phyloP scores from a whole-genome alignment of 2,113 vertebrate species.

The Forbesichthys papilliferus region DNA sequence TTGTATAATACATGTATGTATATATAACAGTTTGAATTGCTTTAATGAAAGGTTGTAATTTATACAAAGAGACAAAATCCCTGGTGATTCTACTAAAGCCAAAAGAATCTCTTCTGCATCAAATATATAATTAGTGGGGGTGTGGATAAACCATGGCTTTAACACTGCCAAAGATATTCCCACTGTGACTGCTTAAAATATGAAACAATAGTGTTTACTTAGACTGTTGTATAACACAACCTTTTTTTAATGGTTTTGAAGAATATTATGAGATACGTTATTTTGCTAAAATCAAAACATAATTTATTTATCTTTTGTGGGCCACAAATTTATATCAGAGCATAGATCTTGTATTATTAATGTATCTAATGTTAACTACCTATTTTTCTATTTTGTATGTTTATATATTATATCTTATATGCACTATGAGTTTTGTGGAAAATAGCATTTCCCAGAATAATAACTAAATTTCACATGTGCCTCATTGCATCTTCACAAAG shows the following conservation, averaged over 20 bases:
- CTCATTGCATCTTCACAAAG: too few species aligned
- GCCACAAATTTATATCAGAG: background rate
- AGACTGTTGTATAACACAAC: background rate
- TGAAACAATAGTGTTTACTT: background rate
- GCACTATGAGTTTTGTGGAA: too few species aligned
- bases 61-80: background rate
- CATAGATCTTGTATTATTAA: background rate
- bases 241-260: background rate
- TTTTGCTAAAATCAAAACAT: background rate
- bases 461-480: too few species aligned
- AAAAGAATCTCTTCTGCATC: background rate
- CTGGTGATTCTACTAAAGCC: background rate
- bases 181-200: background rate
- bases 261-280: background rate
- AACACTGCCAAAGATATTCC: background rate
- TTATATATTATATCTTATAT: too few species aligned
- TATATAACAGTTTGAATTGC: background rate
- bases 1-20: slow-evolving; percentile 2
- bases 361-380: too few species aligned
- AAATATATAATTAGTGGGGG: background rate
- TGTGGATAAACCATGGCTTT: background rate
- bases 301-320: too few species aligned
- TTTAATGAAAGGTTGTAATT: background rate
- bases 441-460: too few species aligned
- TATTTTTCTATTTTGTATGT: too few species aligned